These are phyloP conservation scores for Stegodyphus mimosarum DNA, from an alignment of 1,140 invertebrate genomes.

Conservation along the genomic window DNA sequence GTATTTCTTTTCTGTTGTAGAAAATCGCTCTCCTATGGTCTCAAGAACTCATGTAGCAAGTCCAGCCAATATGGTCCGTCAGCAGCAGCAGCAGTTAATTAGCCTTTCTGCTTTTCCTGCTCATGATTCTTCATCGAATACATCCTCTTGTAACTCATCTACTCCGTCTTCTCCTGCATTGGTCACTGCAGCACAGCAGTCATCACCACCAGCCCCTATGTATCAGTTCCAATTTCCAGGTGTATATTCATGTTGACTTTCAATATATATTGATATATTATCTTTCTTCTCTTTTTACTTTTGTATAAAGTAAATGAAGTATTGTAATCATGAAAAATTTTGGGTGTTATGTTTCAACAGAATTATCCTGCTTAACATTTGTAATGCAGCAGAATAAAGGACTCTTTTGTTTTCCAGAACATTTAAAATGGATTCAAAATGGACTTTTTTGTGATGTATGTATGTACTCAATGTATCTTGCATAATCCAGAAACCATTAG, in stretches of 20 bases:
- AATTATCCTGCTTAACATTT: too few species aligned
- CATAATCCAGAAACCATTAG: too few species aligned
- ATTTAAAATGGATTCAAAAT: too few species aligned
- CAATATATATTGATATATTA: too few species aligned
- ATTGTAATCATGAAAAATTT: too few species aligned
- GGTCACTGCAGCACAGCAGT: constrained; percentile 71
- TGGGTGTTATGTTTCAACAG: too few species aligned
- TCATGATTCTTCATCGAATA: constrained; percentile 90
- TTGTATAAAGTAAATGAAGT: too few species aligned
- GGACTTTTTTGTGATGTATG: too few species aligned
- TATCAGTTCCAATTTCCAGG: constrained; percentile 88
- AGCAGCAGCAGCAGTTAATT: constrained; percentile 44
- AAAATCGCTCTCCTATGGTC: constrained; percentile 61
- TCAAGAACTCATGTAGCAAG: constrained; percentile 27
- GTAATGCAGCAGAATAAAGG: too few species aligned
- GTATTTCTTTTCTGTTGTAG: constrained; percentile 38
- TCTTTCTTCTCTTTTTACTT: too few species aligned
- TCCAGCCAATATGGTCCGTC: constrained; percentile 38
- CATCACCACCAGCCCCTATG: constrained; percentile 72
- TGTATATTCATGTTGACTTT: constrained; percentile 64
- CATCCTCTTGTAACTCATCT: constrained; percentile 95
- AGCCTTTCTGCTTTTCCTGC: constrained; percentile 64
- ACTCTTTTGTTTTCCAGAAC: too few species aligned
- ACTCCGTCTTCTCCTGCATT: constrained; percentile 94
- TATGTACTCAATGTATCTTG: too few species aligned